Evolutionary conservation across 2,113 vertebrate species (phyloP).

Genomic region (Sminthopsis crassicaudata): DNA sequence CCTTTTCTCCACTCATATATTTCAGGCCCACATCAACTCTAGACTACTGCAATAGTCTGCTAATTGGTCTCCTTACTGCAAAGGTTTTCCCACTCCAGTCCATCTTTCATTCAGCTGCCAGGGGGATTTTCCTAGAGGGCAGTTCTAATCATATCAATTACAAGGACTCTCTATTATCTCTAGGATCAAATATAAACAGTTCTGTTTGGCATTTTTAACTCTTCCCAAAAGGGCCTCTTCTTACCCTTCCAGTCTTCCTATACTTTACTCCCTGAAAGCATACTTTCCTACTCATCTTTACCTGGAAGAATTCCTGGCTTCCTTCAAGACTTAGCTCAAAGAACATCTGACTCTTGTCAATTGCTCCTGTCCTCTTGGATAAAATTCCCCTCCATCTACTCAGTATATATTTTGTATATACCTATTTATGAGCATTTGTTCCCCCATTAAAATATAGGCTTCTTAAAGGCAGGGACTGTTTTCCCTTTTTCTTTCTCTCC

Average conservation of each 20-base stretch:
- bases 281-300: neutral
- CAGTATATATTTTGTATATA: neutral
- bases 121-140: neutral
- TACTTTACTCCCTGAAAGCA: neutral
- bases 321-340: neutral
- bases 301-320: neutral
- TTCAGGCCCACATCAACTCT: neutral
- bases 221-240: neutral
- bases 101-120: neutral
- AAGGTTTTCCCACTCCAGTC: neutral
- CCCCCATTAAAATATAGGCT: neutral
- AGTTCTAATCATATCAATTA: neutral
- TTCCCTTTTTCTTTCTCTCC: neutral
- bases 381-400: neutral
- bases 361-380: neutral
- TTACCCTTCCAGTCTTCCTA: neutral
- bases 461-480: neutral
- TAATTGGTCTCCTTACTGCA: neutral
- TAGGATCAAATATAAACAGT: neutral
- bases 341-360: neutral
- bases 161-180: neutral
- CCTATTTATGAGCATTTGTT: neutral
- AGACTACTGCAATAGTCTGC: neutral
- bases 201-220: neutral
- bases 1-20: neutral